phyloP scores from a whole-genome alignment of 64 coral and sea anemone species.

The Pocillopora damicornis region DNA sequence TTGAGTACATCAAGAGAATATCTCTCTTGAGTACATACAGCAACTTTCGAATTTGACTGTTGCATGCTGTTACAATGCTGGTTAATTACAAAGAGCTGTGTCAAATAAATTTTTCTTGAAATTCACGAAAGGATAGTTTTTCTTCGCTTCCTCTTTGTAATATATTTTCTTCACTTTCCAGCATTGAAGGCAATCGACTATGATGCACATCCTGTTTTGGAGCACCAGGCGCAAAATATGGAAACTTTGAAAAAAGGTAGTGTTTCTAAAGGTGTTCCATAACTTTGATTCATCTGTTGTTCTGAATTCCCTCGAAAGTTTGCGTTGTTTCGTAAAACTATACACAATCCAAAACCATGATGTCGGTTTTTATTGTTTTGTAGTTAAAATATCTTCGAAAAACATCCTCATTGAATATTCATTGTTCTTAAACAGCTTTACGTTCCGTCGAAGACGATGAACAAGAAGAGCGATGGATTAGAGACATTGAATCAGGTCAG shows the following conservation, averaged over 20 bases:
- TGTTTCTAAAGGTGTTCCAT: too few species aligned
- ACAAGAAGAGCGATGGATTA: conserved; percentile 16
- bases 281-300: neutral
- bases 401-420: neutral
- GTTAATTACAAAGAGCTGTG: too few species aligned
- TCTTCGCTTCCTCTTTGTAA: too few species aligned
- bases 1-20: too few species aligned
- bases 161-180: neutral
- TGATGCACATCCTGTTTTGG: neutral
- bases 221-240: neutral
- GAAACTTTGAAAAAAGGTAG: conserved; percentile 28
- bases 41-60: too few species aligned
- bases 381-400: too few species aligned
- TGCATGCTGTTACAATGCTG: too few species aligned
- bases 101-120: too few species aligned
- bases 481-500: conserved; percentile 54
- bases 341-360: too few species aligned
- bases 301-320: neutral
- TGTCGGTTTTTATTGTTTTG: too few species aligned
- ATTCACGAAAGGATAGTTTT: too few species aligned
- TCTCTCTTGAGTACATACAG: too few species aligned
- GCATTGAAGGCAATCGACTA: conserved; percentile 13
- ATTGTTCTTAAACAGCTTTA: conserved; percentile 16
- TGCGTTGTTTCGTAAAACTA: neutral
- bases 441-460: conserved; percentile 63